Evolutionary conservation across 2,113 vertebrate species (phyloP).

Genomic region (Mormyrus iriodes): DNA sequence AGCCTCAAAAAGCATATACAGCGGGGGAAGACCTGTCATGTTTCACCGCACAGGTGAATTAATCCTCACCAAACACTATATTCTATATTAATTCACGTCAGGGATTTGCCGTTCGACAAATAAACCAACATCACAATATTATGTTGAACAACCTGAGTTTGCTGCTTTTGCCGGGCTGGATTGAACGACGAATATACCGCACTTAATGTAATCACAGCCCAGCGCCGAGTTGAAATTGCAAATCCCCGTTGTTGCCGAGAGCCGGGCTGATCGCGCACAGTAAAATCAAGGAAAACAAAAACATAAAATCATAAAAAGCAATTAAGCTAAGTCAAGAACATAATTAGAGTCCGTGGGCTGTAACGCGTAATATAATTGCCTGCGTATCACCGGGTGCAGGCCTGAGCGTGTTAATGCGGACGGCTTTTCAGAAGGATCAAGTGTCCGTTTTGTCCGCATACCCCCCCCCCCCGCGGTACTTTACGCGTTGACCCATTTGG

Average conservation of each 20-base stretch:
- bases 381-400: background rate
- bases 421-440: background rate
- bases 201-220: constrained; percentile 2
- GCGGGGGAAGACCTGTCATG: background rate
- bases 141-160: background rate
- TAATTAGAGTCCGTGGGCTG: background rate
- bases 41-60: background rate
- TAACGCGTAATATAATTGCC: background rate
- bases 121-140: background rate
- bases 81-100: background rate
- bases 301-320: background rate
- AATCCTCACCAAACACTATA: background rate
- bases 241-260: background rate
- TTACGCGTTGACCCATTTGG: constrained; percentile 21
- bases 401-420: background rate
- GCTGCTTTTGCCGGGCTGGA: background rate
- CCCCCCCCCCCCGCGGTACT: background rate
- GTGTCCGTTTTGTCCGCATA: background rate
- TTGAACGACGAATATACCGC: background rate
- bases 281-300: background rate
- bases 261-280: background rate
- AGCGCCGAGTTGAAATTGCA: background rate
- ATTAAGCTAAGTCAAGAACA: background rate
- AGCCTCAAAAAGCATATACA: background rate
- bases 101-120: background rate